Base-by-base conservation (phyloP, 2,888 invertebrate species). In the Drosophila helvetica region DNA sequence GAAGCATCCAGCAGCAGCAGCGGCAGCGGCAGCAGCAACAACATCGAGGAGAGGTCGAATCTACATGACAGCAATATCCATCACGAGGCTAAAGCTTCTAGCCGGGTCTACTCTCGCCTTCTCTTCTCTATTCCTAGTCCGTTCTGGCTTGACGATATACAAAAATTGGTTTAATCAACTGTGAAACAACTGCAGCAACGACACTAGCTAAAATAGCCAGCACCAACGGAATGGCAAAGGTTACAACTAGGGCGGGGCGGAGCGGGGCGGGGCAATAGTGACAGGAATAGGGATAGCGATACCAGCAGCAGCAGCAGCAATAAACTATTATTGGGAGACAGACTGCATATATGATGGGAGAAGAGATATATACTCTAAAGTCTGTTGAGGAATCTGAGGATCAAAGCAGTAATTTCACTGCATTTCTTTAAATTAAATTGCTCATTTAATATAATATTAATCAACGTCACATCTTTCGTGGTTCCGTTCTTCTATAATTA, bases 111-210 rank as follows among this genome's bases (percentile, higher is more conserved):
- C 27, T 2, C 27, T 27, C 27, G 25, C 25, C 25, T 25, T 7
- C 25, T 7, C 25, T 25, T 25, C 25, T 1, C 25, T 25, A 7
- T 25, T 25, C 25, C 25, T 27, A 27, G 27, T 27, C 27, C 27
- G 30, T 50, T 51, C 65, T 56, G 74, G 65, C 73, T 73, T 69
- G 83, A 77, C 76, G 77, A 74, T 77, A 86, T 70, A 88, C 81
- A 77, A 80, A 86, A 86, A 86, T 86, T 88, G 85, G 88, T 86
- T 86, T 88, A 86, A 86, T 86, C 88, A 86, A 86, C 86, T 86
- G 88, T 84, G 78, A 86, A 85, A 88, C 88, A 85, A 86, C 80
- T 85, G 80, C 79, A 77, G 60, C 58, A 60, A 61, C 78, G 58
- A 54, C 63, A 69, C 59, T 55, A 53, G 62, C 75, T 64, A 74